Evolutionary conservation across 35 echinoderm and acorn worm genomes (phyloP).

Genomic region (Apostichopus japonicus): DNA sequence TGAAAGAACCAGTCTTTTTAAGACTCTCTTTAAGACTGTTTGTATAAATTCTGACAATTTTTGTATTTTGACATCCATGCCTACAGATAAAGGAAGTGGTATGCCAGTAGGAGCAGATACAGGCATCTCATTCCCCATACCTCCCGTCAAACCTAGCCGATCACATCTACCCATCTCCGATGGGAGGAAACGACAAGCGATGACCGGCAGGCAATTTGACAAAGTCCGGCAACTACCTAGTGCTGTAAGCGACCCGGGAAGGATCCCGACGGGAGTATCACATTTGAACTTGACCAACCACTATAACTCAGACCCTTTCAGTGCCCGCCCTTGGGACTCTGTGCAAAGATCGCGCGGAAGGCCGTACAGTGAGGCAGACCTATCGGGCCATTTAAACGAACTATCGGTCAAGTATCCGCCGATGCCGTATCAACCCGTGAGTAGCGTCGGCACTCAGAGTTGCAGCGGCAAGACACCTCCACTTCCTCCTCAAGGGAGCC

Average conservation of each 20-base stretch:
- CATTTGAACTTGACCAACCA: not conserved
- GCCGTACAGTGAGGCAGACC: not conserved
- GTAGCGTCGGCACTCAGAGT: not conserved
- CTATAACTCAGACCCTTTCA: slow-evolving; percentile 5
- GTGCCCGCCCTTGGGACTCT: not conserved
- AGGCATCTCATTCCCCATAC: not conserved
- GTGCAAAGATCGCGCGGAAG: not conserved
- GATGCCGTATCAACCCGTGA: not conserved
- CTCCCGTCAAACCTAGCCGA: slow-evolving; percentile 4
- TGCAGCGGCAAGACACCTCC: not conserved
- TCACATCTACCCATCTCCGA: not conserved
- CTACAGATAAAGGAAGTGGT: not conserved
- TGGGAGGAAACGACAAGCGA: not conserved
- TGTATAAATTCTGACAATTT: no score
- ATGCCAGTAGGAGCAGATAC: not conserved
- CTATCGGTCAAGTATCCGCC: slow-evolving; percentile 35
- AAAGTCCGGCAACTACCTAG: not conserved
- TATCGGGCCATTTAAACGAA: not conserved
- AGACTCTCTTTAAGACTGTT: no score
- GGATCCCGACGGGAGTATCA: not conserved
- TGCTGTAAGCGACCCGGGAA: slow-evolving; percentile 17
- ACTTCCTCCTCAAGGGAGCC: not conserved
- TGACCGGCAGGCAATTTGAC: not conserved
- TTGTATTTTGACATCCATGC: no score
- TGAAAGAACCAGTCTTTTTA: no score